Percentiles rank a stretch among this genome's conserved stretches.
Conservation (phyloP, 1,140 invertebrate species). For the Brachionus rubens region DNA sequence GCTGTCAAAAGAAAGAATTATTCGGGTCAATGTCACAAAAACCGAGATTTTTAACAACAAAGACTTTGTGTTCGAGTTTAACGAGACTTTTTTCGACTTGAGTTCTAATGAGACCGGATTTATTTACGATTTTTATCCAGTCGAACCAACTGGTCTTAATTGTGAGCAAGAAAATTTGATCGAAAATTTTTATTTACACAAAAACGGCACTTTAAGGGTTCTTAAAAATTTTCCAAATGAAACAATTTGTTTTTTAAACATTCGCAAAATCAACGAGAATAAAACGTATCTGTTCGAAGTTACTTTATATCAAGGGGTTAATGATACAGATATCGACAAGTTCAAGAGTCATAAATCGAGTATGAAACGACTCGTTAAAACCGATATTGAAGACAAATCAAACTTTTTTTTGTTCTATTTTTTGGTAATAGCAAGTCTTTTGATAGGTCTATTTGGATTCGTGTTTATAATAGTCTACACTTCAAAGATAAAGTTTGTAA, state of each 20-base stretch:
- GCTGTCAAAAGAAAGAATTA: background rate
- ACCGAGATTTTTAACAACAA: background rate
- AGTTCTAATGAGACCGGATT: background rate
- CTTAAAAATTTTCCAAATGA: background rate
- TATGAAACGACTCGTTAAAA: background rate
- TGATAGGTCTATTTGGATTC: background rate
- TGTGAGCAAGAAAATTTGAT: slow-evolving; percentile 19
- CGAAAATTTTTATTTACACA: background rate
- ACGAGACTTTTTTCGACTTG: background rate
- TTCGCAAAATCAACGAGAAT: background rate
- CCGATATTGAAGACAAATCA: background rate
- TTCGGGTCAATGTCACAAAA: background rate
- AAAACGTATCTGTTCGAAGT: background rate
- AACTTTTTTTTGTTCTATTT: slow-evolving; percentile 6
- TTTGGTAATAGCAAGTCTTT: background rate
- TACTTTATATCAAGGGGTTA: background rate
- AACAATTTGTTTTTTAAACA: slow-evolving; percentile 20
- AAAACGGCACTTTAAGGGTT: slow-evolving; percentile 3
- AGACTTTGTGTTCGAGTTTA: background rate
- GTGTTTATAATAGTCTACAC: slow-evolving; percentile 9
- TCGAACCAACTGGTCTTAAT: background rate
- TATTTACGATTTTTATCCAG: background rate
- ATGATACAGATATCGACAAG: background rate
- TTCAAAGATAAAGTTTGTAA: slow-evolving; percentile 1
- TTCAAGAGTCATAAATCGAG: background rate